Base-by-base conservation (phyloP, 2,888 invertebrate species). In the Augiades crinisus region DNA sequence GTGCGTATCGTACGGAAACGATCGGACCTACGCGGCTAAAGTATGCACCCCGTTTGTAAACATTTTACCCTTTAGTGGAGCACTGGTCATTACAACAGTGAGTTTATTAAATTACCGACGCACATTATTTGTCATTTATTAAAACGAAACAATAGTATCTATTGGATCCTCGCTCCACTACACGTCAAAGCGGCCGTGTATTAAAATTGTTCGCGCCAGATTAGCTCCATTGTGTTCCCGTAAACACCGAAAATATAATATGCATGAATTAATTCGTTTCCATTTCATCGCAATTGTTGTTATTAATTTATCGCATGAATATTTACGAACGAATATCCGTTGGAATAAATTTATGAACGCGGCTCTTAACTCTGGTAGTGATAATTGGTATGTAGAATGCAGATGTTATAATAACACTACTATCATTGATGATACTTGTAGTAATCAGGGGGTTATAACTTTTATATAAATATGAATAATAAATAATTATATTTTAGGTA, bases 231-330 rank as follows among this genome's bases (percentile, higher is more conserved):
- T 47, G 30, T 47, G 19, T 47, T 12, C 30, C 30, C 47, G 37
- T 47, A 38, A 47, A 47, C 21, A 31, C 21, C 14, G 38, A 47
- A 47, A 31, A 21, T 10, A 14, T 21, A n/a, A n/a, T n/a, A 38
- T 38, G 37, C 31, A 38, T 14, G 30, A 47, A 17, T 30, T 38
- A 47, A 47, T 21, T 13, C 30, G 36, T 5, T 19, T 37, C 16
- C 19, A 37, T 37, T 37, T 37, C 6, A 5, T 2, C 4, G 14
- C 30, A 17, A 30, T 47, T 14, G 38, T 47, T 14, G 38, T 38
- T 47, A 47, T 30, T 37, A 30, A 37, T 47, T 47, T 24, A 16
- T 12, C 37, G 37, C 47, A 27, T 30, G 37, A 47, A 47, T 47
- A 47, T 47, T 47, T 13, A 47, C 17, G 36, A 27, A 22, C 33